Percentiles rank a stretch among this genome's conserved stretches.
Conservation (phyloP, 2,888 invertebrate genomes). For the Craniophora ligustri region DNA sequence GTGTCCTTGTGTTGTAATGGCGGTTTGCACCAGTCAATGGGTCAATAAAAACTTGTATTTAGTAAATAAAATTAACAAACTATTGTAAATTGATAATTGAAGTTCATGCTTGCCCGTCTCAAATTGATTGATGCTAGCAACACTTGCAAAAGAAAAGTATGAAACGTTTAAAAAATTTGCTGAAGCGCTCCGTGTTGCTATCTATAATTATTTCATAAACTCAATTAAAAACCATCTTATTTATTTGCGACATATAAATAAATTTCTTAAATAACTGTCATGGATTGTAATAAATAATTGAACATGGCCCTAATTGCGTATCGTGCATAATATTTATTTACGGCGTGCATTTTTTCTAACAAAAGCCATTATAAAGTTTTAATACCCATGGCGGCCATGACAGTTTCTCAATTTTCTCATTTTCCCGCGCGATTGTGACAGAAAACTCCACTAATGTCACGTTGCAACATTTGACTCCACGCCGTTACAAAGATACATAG, state of each 20-base stretch:
- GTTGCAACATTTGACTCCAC: slow-evolving; percentile 36
- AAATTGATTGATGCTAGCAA: slow-evolving; percentile 1
- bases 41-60: slow-evolving; percentile 25
- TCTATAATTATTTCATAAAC: neutral
- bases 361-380: neutral
- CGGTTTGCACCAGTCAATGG: slow-evolving; percentile 16
- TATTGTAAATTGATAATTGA: slow-evolving; percentile 38
- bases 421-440: slow-evolving; percentile 51
- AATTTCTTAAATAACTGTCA: neutral
- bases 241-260: neutral
- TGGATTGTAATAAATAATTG: neutral
- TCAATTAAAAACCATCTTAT: neutral
- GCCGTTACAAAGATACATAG: slow-evolving; percentile 1
- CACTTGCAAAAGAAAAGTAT: neutral
- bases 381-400: slow-evolving; percentile 37
- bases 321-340: neutral
- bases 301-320: no score
- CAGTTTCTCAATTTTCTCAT: slow-evolving; percentile 47
- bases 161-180: neutral
- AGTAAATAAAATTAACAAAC: slow-evolving; percentile 28
- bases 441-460: slow-evolving; percentile 27
- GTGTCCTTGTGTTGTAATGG: slow-evolving; percentile 39
- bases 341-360: no score
- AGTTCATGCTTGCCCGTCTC: slow-evolving; percentile 23
- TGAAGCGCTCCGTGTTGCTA: neutral